Evolutionary conservation across 2,797 vertebrate species (phyloP).

Genomic region (Manis crassicaudata): DNA sequence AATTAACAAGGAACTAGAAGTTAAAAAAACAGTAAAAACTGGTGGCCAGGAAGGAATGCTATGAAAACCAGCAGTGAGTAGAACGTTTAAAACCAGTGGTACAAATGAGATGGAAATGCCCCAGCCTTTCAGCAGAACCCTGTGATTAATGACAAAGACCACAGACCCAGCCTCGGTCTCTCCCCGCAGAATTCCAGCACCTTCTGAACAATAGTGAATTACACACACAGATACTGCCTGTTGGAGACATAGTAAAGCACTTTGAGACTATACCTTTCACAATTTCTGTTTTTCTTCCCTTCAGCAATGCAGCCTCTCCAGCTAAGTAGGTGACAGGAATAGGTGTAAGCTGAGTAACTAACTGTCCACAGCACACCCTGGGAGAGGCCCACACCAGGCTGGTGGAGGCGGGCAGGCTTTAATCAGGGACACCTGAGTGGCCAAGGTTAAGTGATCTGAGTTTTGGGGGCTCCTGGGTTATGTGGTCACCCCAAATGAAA

Average conservation of each 20-base stretch:
- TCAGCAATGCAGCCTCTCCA: conserved; percentile 63
- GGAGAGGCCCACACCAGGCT: conserved; percentile 39
- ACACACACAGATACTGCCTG: conserved; percentile 17
- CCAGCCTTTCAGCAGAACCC: conserved; percentile 22
- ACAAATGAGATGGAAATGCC: neutral
- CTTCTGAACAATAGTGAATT: conserved; percentile 39
- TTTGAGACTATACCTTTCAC: conserved; percentile 60
- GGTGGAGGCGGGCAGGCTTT: neutral
- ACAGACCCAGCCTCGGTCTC: neutral
- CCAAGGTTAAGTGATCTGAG: neutral
- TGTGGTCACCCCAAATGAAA: neutral
- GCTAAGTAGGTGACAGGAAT: conserved; percentile 66
- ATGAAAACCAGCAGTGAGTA: neutral
- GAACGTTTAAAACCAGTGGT: neutral
- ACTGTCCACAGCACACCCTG: conserved; percentile 46
- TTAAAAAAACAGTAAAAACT: neutral
- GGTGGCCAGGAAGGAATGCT: neutral
- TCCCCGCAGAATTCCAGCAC: conserved; percentile 29
- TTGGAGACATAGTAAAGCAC: conserved; percentile 45
- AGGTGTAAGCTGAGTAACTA: conserved; percentile 61
- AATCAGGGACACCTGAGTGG: neutral
- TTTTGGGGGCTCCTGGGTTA: no score
- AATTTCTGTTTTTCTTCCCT: conserved; percentile 58
- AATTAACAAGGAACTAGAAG: neutral
- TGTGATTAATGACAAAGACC: conserved; percentile 6